Base-by-base conservation (phyloP, 2,113 vertebrate species). In the Tychaedon coryphoeus region DNA sequence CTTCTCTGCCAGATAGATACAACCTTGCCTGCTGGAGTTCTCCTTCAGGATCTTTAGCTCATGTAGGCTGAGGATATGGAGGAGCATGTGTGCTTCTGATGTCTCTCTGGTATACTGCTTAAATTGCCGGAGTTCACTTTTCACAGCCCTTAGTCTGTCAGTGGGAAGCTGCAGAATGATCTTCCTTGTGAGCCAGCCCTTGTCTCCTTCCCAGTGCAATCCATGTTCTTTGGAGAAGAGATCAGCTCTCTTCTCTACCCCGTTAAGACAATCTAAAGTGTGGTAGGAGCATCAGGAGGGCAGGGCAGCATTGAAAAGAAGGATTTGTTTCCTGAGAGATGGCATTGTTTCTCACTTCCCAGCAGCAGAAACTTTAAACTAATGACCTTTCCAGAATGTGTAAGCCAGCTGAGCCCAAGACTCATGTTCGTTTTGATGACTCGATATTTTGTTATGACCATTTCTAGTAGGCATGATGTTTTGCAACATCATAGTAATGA, bases 331-430 rank as follows among this genome's bases (percentile, higher is more conserved):
- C 72, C 82, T 61, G 50, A 83, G 60, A 66, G 54, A n/a, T 66
- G 50, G 75, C 33, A 31, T 64, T 92, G 56, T 83, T 81, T 86
- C 54, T 83, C 50, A 42, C 57, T 82, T 96, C 70, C 25, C 70
- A 82, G 50, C 62, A 89, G 65, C 29, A 91, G 76, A 87, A 86
- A 67, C 61, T 81, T 86, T 87, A 86, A 95, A 83, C 57, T 79
- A 74, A 89, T 74, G 62, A 65, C 70, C 58, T 91, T 90, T 92
- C 71, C 62, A 90, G 88, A 79, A 47, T 15, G 19, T 2, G 8
- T 26, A 95, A 88, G 14, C 16, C 50, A 94, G n/a, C 34, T 65
- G 75, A 87, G 19, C 34, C 61, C 20, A 61, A n/a, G 38, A 76
- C 38, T 70, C 45, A 29, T 2, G 6, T 79, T 85, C 34, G 1